phyloP scores from a whole-genome alignment of 2,888 invertebrate genomes.

The Harmothoe impar region DNA sequence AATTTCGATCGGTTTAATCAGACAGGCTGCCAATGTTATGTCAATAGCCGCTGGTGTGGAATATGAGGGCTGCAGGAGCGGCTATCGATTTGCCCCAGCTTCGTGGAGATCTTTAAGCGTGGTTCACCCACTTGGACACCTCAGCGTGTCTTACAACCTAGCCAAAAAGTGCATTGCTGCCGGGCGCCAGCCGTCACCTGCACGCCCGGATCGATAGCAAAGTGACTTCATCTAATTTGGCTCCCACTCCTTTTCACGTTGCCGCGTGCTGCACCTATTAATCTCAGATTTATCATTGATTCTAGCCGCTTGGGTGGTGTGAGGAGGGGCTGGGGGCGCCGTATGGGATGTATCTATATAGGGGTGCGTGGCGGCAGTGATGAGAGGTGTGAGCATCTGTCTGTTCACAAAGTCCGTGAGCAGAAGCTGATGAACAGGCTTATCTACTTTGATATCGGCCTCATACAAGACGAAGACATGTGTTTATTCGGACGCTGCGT shows the following conservation, averaged over 20 bases:
- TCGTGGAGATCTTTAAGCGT: neutral
- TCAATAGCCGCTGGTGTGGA: neutral
- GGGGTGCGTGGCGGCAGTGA: neutral
- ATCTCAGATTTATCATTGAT: conserved; percentile 39
- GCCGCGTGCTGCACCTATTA: conserved; percentile 8
- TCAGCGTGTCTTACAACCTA: conserved; percentile 18
- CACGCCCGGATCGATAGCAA: neutral
- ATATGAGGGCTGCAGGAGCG: neutral
- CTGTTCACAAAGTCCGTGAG: too few species aligned
- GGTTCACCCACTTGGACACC: conserved; percentile 37
- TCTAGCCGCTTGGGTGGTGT: neutral
- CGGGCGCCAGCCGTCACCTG: neutral
- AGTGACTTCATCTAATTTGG: conserved; percentile 45
- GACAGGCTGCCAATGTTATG: conserved; percentile 31
- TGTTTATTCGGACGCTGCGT: neutral
- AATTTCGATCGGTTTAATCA: conserved; percentile 30
- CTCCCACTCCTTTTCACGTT: conserved; percentile 21
- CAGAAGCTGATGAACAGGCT: neutral
- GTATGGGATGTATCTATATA: neutral
- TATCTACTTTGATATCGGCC: neutral
- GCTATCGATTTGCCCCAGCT: conserved; percentile 16
- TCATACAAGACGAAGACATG: neutral
- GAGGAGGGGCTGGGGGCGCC: neutral
- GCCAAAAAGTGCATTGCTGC: neutral
- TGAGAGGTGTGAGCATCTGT: neutral